Conservation (phyloP, 2,113 vertebrate genomes). For the Semnornis frantzii region DNA sequence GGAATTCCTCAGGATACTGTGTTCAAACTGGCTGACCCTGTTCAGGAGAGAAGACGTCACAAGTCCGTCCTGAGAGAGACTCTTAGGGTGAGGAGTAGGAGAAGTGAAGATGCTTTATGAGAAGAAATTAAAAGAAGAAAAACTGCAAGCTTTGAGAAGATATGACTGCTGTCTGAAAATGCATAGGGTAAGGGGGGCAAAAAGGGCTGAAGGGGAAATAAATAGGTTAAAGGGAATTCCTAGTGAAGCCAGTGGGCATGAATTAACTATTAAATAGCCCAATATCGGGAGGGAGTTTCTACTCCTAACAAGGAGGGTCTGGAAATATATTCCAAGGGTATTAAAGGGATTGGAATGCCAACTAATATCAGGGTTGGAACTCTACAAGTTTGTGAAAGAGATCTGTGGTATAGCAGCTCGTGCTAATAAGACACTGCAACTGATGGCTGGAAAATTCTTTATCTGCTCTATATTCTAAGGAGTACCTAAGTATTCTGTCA, state of each 20-base stretch:
- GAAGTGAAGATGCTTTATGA: background rate
- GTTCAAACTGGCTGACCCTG: rapidly evolving
- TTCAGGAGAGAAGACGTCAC: background rate
- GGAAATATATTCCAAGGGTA: background rate
- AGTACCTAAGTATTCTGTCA: background rate
- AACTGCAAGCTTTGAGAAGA: background rate
- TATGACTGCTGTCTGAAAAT: background rate
- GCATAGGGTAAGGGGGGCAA: background rate
- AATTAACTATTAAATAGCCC: background rate
- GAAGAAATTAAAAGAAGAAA: background rate
- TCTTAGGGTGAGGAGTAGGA: background rate
- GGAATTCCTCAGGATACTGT: background rate
- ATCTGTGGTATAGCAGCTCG: background rate
- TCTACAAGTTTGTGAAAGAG: background rate
- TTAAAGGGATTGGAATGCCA: background rate
- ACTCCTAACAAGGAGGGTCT: background rate
- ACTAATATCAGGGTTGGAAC: background rate
- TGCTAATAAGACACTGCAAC: background rate
- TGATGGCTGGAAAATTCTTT: background rate
- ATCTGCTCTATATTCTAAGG: background rate
- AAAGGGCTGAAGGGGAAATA: background rate
- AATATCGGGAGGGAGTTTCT: background rate
- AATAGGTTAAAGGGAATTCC: background rate
- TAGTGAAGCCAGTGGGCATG: background rate
- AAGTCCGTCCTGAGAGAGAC: background rate